Base-by-base conservation (phyloP, 2,888 invertebrate genomes). In the Spilarctia lutea region DNA sequence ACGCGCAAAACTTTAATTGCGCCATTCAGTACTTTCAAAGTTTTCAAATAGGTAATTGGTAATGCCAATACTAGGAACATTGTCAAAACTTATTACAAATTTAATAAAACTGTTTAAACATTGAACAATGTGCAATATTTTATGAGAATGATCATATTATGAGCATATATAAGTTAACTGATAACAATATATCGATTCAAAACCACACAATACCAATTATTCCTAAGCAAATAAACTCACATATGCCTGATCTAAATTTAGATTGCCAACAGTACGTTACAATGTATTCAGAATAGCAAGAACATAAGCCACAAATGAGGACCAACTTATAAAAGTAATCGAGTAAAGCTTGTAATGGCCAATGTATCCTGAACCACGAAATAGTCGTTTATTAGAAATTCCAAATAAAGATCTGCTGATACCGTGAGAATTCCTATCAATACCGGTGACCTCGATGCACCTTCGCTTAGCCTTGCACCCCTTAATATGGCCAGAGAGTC, bases 391-490 rank as follows among this genome's bases (percentile, higher is more conserved):
- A 81, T 81, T 80, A 84, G 83, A 83, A 79, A 81, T 78, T 86
- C 84, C 86, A 83, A 83, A 84, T 84, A 86, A 80, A 85, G 86
- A 81, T 84, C 76, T 74, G 67, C 85, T 83, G 83, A 84, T 84
- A 86, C 79, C 80, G 85, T 85, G 85, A 68, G 88, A 87, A 85
- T 82, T 72, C 80, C 83, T 84, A 83, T 83, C 80, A 78, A 83
- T 83, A 83, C 79, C 48, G 71, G 79, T 75, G 79, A 80, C 80
- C 75, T 81, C 83, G 84, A 78, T 83, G 82, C 83, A 81, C 81
- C 80, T 83, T 77, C 85, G 75, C 79, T 79, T 75, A 86, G 84
- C 92, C 93, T 92, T 89, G 90, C 86, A 78, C 83, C 89, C 90
- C 92, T 90, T 84, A 85, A 91, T 92, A 91, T 85, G 91, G 91